Evolutionary conservation across 2,797 vertebrate species (phyloP).

Genomic region (Danio albolineatus): DNA sequence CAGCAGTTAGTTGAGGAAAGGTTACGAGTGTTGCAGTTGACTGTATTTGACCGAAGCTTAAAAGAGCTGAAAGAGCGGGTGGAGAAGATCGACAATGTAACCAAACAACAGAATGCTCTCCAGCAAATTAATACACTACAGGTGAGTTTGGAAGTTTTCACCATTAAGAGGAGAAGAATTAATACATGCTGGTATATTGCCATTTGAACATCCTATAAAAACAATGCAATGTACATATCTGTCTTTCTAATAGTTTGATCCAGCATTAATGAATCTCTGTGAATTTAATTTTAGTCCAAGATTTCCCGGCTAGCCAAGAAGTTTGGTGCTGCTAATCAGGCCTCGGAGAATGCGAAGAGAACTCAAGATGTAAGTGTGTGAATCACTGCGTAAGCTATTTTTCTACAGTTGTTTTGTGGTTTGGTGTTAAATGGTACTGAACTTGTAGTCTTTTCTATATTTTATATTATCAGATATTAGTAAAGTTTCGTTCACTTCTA

Average conservation of each 20-base stretch:
- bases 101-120: constrained; percentile 87
- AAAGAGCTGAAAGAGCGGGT: constrained; percentile 91
- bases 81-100: constrained; percentile 90
- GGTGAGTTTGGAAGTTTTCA: constrained; percentile 61
- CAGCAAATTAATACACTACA: constrained; percentile 75
- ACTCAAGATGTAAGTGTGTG: constrained; percentile 78
- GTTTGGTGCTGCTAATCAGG: constrained; percentile 90
- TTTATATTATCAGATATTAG: not conserved
- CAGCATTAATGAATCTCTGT: not conserved
- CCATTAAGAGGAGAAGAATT: too few relatives aligned
- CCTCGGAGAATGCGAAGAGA: constrained; percentile 90
- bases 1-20: constrained; percentile 92
- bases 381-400: not conserved
- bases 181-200: not conserved
- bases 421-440: not conserved
- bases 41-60: constrained; percentile 88
- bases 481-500: not conserved
- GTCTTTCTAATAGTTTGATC: not conserved
- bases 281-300: constrained; percentile 85
- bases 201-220: not conserved
- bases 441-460: not conserved
- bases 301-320: constrained; percentile 91
- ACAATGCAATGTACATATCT: not conserved
- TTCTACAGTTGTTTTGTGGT: not conserved
- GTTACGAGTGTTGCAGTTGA: constrained; percentile 83